Conservation (phyloP, 2,113 vertebrate species). For the Myanophis thanlyinensis region DNA sequence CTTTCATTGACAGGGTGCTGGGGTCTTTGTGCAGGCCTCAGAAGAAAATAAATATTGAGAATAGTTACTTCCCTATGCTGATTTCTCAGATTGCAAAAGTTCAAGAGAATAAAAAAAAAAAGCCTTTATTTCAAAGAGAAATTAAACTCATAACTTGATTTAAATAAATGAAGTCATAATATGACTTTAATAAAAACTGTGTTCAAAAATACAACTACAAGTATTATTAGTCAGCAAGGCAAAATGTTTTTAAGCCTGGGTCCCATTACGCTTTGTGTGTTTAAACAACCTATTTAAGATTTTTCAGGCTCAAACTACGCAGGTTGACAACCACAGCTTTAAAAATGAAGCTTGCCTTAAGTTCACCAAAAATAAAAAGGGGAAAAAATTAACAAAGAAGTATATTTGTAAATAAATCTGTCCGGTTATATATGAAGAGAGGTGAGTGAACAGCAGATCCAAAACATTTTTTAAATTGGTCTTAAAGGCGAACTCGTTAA, state of each 20-base stretch:
- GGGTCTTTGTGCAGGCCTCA: neutral
- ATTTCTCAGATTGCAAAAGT: neutral
- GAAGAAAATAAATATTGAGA: conserved; percentile 17
- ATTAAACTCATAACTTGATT: neutral
- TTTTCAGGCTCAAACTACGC: neutral
- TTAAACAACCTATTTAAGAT: neutral
- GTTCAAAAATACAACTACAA: neutral
- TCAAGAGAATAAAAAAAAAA: neutral
- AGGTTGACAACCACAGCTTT: neutral
- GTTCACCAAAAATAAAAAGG: neutral
- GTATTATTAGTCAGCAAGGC: conserved; percentile 4
- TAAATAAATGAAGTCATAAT: neutral
- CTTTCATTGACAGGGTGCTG: neutral
- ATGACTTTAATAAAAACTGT: neutral
- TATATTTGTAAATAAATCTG: neutral
- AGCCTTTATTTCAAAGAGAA: neutral
- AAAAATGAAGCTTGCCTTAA: neutral
- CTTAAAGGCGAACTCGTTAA: neutral
- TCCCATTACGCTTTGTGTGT: neutral
- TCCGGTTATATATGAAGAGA: neutral
- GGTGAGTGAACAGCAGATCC: neutral
- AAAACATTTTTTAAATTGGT: neutral
- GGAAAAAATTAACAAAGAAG: neutral
- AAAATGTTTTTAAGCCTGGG: neutral
- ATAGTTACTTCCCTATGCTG: conserved; percentile 31